These are phyloP conservation scores for Parazoanthus swiftii DNA, from an alignment of 92 coral and sea anemone genomes.

Conservation along the genomic window DNA sequence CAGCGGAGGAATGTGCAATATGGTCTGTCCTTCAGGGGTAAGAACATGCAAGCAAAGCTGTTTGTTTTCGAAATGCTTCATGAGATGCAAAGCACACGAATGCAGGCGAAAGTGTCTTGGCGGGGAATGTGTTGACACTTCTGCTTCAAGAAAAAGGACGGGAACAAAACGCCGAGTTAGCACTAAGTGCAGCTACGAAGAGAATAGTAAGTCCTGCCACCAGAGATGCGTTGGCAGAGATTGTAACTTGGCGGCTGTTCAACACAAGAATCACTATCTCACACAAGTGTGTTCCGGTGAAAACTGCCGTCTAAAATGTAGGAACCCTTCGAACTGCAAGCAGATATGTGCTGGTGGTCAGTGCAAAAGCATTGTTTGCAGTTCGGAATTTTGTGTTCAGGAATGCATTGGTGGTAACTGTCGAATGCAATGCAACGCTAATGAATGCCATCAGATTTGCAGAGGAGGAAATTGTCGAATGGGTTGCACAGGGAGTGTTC, in stretches of 20 bases:
- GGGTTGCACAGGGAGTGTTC: slow-evolving; percentile 22
- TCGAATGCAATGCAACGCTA: slow-evolving; percentile 35
- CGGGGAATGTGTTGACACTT: slow-evolving; percentile 17
- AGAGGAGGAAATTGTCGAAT: slow-evolving; percentile 40
- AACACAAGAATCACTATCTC: not conserved
- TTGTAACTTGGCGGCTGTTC: slow-evolving; percentile 17
- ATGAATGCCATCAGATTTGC: slow-evolving; percentile 41
- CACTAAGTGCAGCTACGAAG: slow-evolving; percentile 1
- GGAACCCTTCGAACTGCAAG: slow-evolving; percentile 1
- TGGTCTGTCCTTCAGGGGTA: slow-evolving; percentile 19
- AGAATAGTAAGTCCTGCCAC: not conserved
- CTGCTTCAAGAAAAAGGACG: not conserved
- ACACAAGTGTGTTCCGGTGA: slow-evolving; percentile 36
- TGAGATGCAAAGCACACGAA: slow-evolving; percentile 28
- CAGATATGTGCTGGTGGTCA: slow-evolving; percentile 32
- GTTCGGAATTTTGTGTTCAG: slow-evolving; percentile 30
- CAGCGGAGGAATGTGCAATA: slow-evolving; percentile 31
- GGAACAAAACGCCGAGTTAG: not conserved
- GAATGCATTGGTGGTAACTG: slow-evolving; percentile 36
- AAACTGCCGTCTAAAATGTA: slow-evolving; percentile 27
- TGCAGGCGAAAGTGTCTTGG: slow-evolving; percentile 30
- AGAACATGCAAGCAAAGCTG: slow-evolving; percentile 28
- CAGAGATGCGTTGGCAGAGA: slow-evolving; percentile 20
- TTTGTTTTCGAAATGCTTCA: slow-evolving; percentile 28
- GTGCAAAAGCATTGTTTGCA: slow-evolving; percentile 27